Evolutionary conservation across 2,113 vertebrate genomes (phyloP), one percentile per base, ranked within the genome.

Genomic region (Promerops cafer): DNA sequence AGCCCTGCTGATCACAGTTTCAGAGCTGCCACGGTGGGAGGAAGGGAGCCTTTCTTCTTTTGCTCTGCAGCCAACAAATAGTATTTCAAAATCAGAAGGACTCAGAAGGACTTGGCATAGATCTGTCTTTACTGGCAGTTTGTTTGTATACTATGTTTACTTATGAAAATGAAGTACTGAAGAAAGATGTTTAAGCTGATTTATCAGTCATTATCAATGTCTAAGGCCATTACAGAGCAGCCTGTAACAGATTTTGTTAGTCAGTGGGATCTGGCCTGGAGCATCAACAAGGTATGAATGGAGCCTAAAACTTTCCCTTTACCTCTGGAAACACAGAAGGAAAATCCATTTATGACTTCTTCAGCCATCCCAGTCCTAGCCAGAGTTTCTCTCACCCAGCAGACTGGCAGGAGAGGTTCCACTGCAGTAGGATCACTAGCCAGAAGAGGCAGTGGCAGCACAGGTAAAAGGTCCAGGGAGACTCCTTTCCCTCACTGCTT

Each of bases 381-480:
- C 12, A 54, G 59, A 42, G 6, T 11, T 59, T 54, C 45, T 37
- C n/a, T 68, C 20, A 31, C 6, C 16, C 47, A 42, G 39, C 16
- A 24, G 35, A 4, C 15, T 16, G 45, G 13, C 31, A 69, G 47
- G 54, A 56, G 83, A 56, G 6, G 16, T 57, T 81, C 42, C 49
- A 6, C 45, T 86, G 95, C 66, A 95, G 45, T 21, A 49, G 71
- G 49, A 35, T 14, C 5, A 1, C 35, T n/a, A 59, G 47, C 91
- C 95, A 93, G 89, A 54, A 86, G 94, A 87, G 91, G 96, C 92
- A 93, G 84, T 50, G 66, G 57, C 59, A 65, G 75, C 84, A 21
- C 89, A 80, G 89, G 54, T 64, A 66, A 69, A 54, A 79, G 59
- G 49, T 54, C 21, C 54, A 5, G 27, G 57, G 59, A 61, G 31